A percentile compares a stretch with the other conserved stretches of the same genome.
Evolutionary conservation across 92 coral and sea anemone genomes (phyloP).

Genomic region (Scolanthus callimorphus): DNA sequence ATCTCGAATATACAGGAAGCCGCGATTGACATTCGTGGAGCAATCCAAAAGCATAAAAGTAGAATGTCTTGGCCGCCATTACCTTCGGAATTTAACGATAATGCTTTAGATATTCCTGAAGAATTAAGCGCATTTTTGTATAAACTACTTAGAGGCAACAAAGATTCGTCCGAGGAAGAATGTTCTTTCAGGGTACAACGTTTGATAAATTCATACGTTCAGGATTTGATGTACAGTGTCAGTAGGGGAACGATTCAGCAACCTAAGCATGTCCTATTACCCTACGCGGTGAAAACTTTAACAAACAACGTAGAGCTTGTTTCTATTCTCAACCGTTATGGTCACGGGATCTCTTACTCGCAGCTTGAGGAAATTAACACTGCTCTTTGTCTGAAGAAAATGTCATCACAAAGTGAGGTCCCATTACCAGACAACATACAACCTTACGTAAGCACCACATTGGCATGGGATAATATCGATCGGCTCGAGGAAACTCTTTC

Average conservation of each 20-base stretch:
- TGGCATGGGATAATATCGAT: slow-evolving; percentile 44
- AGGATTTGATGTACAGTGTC: slow-evolving; percentile 30
- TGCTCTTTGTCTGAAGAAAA: slow-evolving; percentile 35
- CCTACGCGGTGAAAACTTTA: slow-evolving; percentile 28
- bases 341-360: slow-evolving; percentile 49
- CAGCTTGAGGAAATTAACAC: slow-evolving; percentile 29
- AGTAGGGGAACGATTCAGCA: slow-evolving; percentile 16
- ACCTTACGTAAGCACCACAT: slow-evolving; percentile 14
- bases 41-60: too few relatives aligned
- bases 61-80: too few relatives aligned
- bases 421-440: slow-evolving; percentile 23
- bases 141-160: slow-evolving; percentile 13
- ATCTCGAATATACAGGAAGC: too few relatives aligned
- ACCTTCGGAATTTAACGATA: too few relatives aligned
- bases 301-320: slow-evolving; percentile 32
- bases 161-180: background rate
- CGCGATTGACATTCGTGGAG: too few relatives aligned
- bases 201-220: slow-evolving; percentile 29
- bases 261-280: slow-evolving; percentile 35
- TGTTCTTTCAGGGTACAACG: slow-evolving; percentile 15
- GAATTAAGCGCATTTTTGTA: slow-evolving; percentile 3
- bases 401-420: slow-evolving; percentile 18
- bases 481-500: slow-evolving; percentile 35
- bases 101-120: too few relatives aligned
- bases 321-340: slow-evolving; percentile 22